phyloP scores from a whole-genome alignment of 2,888 invertebrate species.

The Cantharis nigra region DNA sequence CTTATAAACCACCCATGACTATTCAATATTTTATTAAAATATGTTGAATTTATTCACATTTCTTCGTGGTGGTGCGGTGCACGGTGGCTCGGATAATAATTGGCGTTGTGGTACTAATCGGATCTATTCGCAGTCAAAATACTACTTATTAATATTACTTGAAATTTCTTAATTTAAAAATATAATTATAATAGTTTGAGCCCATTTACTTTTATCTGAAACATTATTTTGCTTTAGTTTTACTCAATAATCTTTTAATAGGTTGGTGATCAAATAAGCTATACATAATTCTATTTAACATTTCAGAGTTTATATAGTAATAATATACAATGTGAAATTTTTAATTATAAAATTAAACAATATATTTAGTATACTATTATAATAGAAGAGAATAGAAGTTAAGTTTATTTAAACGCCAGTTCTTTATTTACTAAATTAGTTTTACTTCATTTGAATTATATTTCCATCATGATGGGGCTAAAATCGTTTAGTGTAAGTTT shows the following conservation, averaged over 20 bases:
- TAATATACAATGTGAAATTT: too few relatives aligned
- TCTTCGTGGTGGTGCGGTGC: too few relatives aligned
- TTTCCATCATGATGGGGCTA: too few relatives aligned
- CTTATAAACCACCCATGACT: too few relatives aligned
- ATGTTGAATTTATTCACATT: too few relatives aligned
- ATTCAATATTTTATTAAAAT: too few relatives aligned
- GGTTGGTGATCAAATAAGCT: not conserved
- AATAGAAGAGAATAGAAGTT: not conserved
- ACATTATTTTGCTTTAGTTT: not conserved
- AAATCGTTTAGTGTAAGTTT: too few relatives aligned
- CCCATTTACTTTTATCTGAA: not conserved
- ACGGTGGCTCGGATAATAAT: too few relatives aligned
- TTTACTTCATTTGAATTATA: not conserved
- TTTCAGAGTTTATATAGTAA: not conserved
- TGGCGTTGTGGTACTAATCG: too few relatives aligned
- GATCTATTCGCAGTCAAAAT: too few relatives aligned
- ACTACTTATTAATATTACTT: too few relatives aligned
- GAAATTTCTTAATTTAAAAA: not conserved
- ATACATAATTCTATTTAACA: not conserved
- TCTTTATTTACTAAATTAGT: not conserved
- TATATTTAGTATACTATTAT: not conserved
- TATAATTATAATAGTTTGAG: not conserved
- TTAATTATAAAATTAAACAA: too few relatives aligned
- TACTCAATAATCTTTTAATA: not conserved
- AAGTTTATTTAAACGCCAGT: not conserved